Percentiles rank a stretch among this genome's conserved stretches.
Evolutionary conservation across 2,888 invertebrate genomes (phyloP).

Genomic region (Deilephila porcellus): DNA sequence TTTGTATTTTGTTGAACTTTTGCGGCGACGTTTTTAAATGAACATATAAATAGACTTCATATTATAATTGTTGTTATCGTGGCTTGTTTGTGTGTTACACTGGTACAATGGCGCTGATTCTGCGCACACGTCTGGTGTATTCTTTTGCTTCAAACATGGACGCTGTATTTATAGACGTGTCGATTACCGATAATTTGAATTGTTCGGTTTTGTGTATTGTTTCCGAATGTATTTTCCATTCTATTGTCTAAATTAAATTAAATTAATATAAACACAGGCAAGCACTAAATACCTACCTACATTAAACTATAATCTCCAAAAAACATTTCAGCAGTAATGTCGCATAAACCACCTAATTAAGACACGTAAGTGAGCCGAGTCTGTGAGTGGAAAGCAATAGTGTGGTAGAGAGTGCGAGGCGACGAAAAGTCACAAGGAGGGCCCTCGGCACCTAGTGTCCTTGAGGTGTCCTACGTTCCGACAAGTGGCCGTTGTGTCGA

Average conservation of each 20-base stretch:
- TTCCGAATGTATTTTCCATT: not conserved
- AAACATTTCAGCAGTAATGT: no score
- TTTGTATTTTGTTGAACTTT: slow-evolving; percentile 63
- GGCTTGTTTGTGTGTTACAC: not conserved
- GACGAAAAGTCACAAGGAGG: slow-evolving; percentile 69
- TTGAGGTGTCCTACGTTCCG: slow-evolving; percentile 60
- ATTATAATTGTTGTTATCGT: slow-evolving; percentile 19
- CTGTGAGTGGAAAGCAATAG: slow-evolving; percentile 6
- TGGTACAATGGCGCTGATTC: not conserved
- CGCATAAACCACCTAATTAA: not conserved
- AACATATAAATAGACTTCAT: slow-evolving; percentile 22
- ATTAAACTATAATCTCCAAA: no score
- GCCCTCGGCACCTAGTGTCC: slow-evolving; percentile 70
- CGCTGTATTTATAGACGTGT: not conserved
- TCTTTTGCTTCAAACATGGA: not conserved
- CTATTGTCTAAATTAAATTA: not conserved
- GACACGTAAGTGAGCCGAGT: slow-evolving; percentile 18
- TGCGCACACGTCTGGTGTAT: not conserved
- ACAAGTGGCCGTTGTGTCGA: slow-evolving; percentile 72
- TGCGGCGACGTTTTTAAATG: slow-evolving; percentile 41
- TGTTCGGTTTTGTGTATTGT: not conserved
- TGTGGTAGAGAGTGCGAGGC: slow-evolving; percentile 48
- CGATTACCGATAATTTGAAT: not conserved
- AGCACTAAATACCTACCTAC: no score
- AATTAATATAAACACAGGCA: no score